Base-by-base conservation (phyloP, 53 echinoderm and acorn worm genomes). In the Apostichopus leukothele region DNA sequence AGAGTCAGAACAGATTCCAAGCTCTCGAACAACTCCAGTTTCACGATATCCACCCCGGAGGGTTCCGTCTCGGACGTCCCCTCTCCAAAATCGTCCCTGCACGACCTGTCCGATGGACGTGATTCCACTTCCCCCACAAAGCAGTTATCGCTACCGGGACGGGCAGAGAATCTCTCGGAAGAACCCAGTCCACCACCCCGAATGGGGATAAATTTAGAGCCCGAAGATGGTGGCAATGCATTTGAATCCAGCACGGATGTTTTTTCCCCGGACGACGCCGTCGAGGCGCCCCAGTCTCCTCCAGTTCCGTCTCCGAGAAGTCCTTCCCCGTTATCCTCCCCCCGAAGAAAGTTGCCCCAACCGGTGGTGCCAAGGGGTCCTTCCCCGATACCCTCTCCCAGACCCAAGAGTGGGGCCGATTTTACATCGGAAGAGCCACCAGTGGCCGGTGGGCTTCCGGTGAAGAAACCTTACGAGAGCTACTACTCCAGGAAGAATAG, bases 11-110 rank as follows among this genome's bases (percentile, higher is more conserved):
- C 83, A 16, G 57, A 75, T 18, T 96, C 96, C 8, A 89, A 89
- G 71, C 78, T 88, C 59, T 94, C 95, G 14, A 88, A 85, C 50
- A 76, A 92, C 75, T 90, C 91, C 0, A 96, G 96, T 89, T 92
- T 94, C 51, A 94, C 93, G 18, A 95, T 93, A 54, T 96, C 96
- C 83, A 94, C 96, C 60, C 95, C 95, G 10, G 89, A 78, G 67
- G 88, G 93, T 75, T 93, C 95, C 9, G 79, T 93, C 19, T 78
- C 91, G 10, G 79, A 78, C 57, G 75, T 86, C 61, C 88, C 88
- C 71, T 91, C 88, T 39, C 88, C 91, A 71, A 25, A 75, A 59
- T 73, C 90, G 53, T 78, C 79, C 53, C 51, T 25, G 53, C 57
- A 89, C 22, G 86, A 78, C n/a, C 18, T 60, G 87, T 86, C 86